Conservation (phyloP, 2,888 invertebrate species). For the Pristionchus maxplancki region DNA sequence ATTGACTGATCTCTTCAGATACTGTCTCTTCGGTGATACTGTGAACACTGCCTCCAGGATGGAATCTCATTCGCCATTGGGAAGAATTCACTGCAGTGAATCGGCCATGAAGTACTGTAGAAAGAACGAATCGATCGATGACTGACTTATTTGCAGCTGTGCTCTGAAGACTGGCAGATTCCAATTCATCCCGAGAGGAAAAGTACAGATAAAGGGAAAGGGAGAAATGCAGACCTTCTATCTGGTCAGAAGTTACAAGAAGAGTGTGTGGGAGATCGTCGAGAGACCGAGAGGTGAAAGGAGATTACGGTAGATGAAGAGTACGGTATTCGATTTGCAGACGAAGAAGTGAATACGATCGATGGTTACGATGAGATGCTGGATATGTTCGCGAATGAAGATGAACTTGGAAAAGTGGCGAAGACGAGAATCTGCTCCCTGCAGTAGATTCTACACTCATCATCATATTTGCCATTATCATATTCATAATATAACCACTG, state of each 20-base stretch:
- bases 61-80: slow-evolving; percentile 70
- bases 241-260: slow-evolving; percentile 67
- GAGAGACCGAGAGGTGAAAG: slow-evolving; percentile 63
- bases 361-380: slow-evolving; percentile 72
- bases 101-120: slow-evolving; percentile 60
- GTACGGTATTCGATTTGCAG: slow-evolving; percentile 58
- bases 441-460: not conserved
- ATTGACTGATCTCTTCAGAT: slow-evolving; percentile 54
- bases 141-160: slow-evolving; percentile 54
- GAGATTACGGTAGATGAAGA: not conserved
- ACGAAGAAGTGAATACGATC: slow-evolving; percentile 72
- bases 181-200: slow-evolving; percentile 71
- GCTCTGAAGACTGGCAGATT: slow-evolving; percentile 72
- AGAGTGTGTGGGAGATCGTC: slow-evolving; percentile 76
- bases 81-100: slow-evolving; percentile 70
- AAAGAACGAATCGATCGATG: not conserved
- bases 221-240: slow-evolving; percentile 74
- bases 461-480: not conserved
- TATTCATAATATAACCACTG: not conserved
- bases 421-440: slow-evolving; percentile 39
- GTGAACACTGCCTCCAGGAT: slow-evolving; percentile 71
- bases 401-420: slow-evolving; percentile 40
- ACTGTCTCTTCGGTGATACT: slow-evolving; percentile 73
- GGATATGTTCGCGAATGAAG: slow-evolving; percentile 33
- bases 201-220: slow-evolving; percentile 71